Evolutionary conservation across 2,797 vertebrate genomes (phyloP).

Genomic region (Tragopan temminckii): DNA sequence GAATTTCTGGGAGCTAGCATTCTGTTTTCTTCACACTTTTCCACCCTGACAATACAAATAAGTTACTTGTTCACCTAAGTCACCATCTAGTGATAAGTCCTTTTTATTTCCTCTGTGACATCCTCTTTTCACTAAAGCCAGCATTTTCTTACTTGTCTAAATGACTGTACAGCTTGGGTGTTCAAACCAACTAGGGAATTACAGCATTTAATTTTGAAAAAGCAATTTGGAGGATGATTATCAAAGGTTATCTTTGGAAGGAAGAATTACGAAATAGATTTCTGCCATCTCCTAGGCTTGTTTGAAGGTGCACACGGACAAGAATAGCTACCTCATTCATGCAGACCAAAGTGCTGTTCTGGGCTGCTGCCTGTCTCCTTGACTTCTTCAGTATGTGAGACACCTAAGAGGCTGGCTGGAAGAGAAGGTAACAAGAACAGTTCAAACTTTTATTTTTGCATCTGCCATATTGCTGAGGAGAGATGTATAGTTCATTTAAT

Average conservation of each 20-base stretch:
- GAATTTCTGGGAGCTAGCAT: not conserved
- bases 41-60: not conserved
- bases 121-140: not conserved
- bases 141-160: conserved; percentile 2
- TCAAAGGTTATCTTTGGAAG: conserved; percentile 28
- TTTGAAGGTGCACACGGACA: not conserved
- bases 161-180: not conserved
- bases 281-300: not conserved
- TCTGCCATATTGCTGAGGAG: not conserved
- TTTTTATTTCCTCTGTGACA: conserved; percentile 6
- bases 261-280: conserved; percentile 4
- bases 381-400: not conserved
- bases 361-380: fast-evolving
- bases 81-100: not conserved
- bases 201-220: conserved; percentile 30
- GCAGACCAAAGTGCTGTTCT: not conserved
- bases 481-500: not conserved
- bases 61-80: not conserved
- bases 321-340: not conserved
- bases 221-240: conserved; percentile 22
- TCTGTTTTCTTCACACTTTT: fast-evolving
- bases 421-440: fast-evolving
- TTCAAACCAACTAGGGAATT: conserved; percentile 34
- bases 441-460: not conserved
- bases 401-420: not conserved